These are phyloP conservation scores for Chrysogorgia sp. DNA, from an alignment of 92 coral and sea anemone species.

Conservation along the genomic window DNA sequence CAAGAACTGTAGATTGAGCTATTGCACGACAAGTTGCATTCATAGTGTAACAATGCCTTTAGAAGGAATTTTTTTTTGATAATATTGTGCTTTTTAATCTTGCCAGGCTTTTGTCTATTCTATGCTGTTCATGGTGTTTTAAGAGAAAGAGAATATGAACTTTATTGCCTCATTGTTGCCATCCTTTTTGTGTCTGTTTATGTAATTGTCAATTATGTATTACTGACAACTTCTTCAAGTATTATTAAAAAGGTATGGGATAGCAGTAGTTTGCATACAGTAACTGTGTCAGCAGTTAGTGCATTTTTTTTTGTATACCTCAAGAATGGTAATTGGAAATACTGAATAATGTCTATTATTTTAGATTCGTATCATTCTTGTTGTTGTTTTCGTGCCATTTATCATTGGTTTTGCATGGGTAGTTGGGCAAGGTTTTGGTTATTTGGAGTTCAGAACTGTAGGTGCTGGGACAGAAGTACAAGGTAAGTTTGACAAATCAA, in stretches of 20 bases:
- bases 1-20: too few relatives aligned
- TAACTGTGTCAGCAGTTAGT: too few relatives aligned
- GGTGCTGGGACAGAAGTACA: constrained; percentile 84
- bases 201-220: constrained; percentile 62
- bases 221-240: constrained; percentile 16
- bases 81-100: not conserved
- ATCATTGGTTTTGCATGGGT: constrained; percentile 72
- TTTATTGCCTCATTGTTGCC: constrained; percentile 79
- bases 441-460: constrained; percentile 79
- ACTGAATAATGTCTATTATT: not conserved
- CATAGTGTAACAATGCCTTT: not conserved
- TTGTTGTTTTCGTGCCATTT: constrained; percentile 66
- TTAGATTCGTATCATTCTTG: constrained; percentile 74
- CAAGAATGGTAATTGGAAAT: not conserved
- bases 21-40: too few relatives aligned
- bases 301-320: not conserved
- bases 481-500: constrained; percentile 56
- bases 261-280: too few relatives aligned
- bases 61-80: not conserved
- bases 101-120: constrained; percentile 78
- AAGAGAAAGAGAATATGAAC: constrained; percentile 89
- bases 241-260: constrained; percentile 33
- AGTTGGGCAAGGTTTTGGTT: constrained; percentile 89
- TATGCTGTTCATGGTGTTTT: constrained; percentile 93
- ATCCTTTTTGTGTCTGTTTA: constrained; percentile 67